A percentile compares a stretch with the other conserved stretches of the same genome.
phyloP scores from a whole-genome alignment of 2,113 vertebrate species.

The Vireo altiloquus region DNA sequence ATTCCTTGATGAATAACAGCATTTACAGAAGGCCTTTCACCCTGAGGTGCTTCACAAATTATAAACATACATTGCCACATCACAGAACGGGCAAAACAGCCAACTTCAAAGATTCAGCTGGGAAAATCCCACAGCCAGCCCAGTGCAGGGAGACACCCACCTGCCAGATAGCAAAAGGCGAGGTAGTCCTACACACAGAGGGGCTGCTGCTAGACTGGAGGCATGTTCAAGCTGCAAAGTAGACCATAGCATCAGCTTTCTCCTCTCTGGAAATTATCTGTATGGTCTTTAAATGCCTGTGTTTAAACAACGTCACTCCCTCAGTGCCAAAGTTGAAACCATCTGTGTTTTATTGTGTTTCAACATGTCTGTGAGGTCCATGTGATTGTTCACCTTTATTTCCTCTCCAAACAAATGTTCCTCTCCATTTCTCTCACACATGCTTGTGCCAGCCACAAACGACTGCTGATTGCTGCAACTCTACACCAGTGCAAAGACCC shows the following conservation, averaged over 20 bases:
- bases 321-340: background rate
- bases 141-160: background rate
- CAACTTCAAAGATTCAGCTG: background rate
- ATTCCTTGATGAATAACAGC: constrained; percentile 10
- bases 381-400: background rate
- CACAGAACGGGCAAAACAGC: background rate
- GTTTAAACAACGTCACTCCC: background rate
- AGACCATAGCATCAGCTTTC: background rate
- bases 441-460: background rate
- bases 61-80: background rate
- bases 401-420: background rate
- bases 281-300: background rate
- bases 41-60: constrained; percentile 22
- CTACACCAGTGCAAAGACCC: background rate
- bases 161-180: background rate
- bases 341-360: background rate
- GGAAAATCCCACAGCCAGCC: background rate
- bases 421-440: background rate
- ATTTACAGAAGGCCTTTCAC: constrained; percentile 32
- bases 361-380: background rate
- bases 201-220: background rate
- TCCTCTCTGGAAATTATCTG: background rate
- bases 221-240: background rate
- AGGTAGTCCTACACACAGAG: background rate
- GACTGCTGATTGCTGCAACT: background rate